These are phyloP conservation scores for Drosophila repleta DNA, from an alignment of 1,140 invertebrate genomes.

Conservation along the genomic window DNA sequence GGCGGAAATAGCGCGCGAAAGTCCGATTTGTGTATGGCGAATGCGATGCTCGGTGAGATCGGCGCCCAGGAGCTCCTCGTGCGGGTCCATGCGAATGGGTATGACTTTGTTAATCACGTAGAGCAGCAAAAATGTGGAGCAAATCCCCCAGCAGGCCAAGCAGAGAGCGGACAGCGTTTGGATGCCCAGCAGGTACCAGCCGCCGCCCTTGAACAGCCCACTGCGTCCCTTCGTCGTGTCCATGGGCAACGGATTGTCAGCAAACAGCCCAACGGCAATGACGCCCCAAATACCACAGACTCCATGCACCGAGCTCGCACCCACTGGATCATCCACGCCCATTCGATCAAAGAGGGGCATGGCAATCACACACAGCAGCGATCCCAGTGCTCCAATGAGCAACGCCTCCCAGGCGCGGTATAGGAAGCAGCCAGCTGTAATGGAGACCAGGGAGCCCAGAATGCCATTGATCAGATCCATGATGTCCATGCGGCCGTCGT, in stretches of 20 bases:
- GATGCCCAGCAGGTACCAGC: conserved; percentile 93
- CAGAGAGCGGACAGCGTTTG: conserved; percentile 90
- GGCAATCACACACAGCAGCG: conserved; percentile 88
- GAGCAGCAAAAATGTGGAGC: conserved; percentile 88
- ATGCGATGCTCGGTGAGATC: conserved; percentile 94
- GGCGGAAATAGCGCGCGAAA: conserved; percentile 87
- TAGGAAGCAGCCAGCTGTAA: conserved; percentile 96
- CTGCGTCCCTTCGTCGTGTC: conserved; percentile 91
- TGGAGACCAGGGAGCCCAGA: conserved; percentile 92
- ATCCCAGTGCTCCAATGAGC: conserved; percentile 92
- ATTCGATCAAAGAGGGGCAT: conserved; percentile 91
- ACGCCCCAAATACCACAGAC: conserved; percentile 91
- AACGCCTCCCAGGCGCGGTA: conserved; percentile 94
- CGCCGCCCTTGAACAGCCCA: conserved; percentile 95
- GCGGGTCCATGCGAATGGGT: conserved; percentile 92
- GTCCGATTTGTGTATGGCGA: conserved; percentile 85
- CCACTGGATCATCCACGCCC: conserved; percentile 95
- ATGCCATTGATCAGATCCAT: conserved; percentile 95
- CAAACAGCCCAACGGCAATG: conserved; percentile 94
- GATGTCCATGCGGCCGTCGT: conserved; percentile 91
- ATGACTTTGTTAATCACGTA: conserved; percentile 91
- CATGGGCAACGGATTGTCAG: conserved; percentile 92
- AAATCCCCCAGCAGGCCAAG: conserved; percentile 89
- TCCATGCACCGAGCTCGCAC: conserved; percentile 94
- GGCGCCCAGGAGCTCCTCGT: conserved; percentile 93